Evolutionary conservation across 1,140 invertebrate species (phyloP), one percentile per base, ranked within the genome.

Genomic region (Drosophila baimaii): DNA sequence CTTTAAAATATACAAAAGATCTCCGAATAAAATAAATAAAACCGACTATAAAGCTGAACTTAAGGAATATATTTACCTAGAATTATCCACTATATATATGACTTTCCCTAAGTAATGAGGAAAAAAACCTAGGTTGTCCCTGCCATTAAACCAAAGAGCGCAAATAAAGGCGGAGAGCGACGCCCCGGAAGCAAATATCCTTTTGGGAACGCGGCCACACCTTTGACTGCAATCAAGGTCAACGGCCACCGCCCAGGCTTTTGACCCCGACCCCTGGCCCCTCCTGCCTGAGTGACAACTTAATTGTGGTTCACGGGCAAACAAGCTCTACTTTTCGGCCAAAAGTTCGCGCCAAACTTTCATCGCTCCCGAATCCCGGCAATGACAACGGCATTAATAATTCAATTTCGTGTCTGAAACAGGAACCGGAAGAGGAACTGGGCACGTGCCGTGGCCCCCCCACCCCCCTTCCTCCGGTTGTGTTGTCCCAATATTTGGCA

Each of bases 381-480:
- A 88, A 77, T 88, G 83, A 89, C 83, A 88, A 80, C 83, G 69
- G 66, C 78, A 88, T 88, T 88, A 89, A 88, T 88, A 88, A 88
- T 88, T 88, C 83, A 88, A 89, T 88, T 88, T 88, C 43, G 37
- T 74, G 79, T 44, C 59, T 61, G 59, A 55, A 58, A 39, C 56
- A 51, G 37, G 64, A 65, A 54, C n/a, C n/a, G 27, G 39, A 44
- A 43, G 21, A 23, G 68, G 43, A 64, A 65, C 35, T 65, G 35
- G 66, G 19, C 63, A 61, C 33, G 46, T 59, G 56, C 43, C 37
- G 13, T 5, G 17, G n/a, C n/a, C n/a, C n/a, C n/a, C n/a, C n/a
- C n/a, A n/a, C n/a, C 27, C 27, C n/a, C 43, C 27, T 8, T 43
- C 25, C 13, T 49, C 23, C 47, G 31, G 57, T 76, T 74, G 64